Base-by-base conservation (phyloP, 1,140 invertebrate genomes). In the Tetramorium parvispinum region DNA sequence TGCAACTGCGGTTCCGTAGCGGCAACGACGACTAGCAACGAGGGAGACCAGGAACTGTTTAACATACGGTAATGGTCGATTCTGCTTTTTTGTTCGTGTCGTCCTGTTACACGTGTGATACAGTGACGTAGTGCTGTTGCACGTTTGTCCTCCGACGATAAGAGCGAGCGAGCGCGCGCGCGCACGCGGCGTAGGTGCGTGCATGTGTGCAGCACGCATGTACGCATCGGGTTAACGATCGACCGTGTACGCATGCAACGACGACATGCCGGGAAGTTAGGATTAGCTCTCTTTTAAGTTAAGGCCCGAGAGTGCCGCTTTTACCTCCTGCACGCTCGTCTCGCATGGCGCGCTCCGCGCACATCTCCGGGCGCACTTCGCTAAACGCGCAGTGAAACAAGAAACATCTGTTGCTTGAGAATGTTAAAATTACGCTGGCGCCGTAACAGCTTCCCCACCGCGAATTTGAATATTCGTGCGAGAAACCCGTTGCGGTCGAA, bases 11-110 rank as follows among this genome's bases (percentile, higher is more conserved):
- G 46, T 83, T 85, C 16, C 63, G 63, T 68, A 81, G 46, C 73
- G 82, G 32, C 78, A 63, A 13, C 46, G 73, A 63, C 37, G 49
- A 59, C 86, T 85, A 88, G 77, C 18, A 46, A 70, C 40, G 46
- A 70, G 40, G 49, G 53, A 55, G 53, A 88, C 63, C 87, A 82
- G 83, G 83, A 76, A 87, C 85, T 88, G 71, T 49, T 90, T 87
- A 90, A 90, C 88, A 88, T 88, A 89, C 86, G 68, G 57, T 89
- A 90, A 87, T 87, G 66, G 65, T 87, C 51, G 78, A 82, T 55
- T 81, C 68, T 11, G 53, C 57, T 81, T 73, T 89, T 87, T 85
- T 70, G 65, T 16, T 59, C 59, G 49, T 55, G 77, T 57, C 24
- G 65, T 61, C 70, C 75, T 85, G 53, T 71, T 70, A 71, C 63